Base-by-base conservation (phyloP, 2,113 vertebrate species). In the Neopipo cinnamomea region DNA sequence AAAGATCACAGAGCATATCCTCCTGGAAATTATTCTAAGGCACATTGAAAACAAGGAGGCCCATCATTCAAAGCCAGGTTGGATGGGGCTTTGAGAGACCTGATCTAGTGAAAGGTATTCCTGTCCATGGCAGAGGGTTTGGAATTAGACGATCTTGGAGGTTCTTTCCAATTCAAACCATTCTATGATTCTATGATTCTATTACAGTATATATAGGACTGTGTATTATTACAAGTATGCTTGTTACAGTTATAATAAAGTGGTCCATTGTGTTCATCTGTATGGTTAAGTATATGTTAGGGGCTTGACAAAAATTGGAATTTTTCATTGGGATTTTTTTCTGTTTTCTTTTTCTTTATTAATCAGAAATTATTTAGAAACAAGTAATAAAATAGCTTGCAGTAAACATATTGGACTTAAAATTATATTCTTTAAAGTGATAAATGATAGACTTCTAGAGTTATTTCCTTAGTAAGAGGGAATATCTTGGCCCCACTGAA, bases 271-370 rank as follows among this genome's bases (percentile, higher is more conserved):
- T 53, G 5, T 70, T 7, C 9, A 24, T 39, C 9, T 47, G 14
- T 49, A 50, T 8, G 23, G 16, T 74, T 16, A 52, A 47, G 22
- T 4, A 73, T 23, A 58, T 35, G 2, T 23, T 28, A 76, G 2
- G 7, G 15, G 2, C 11, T 67, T 46, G 17, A 41, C 84, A 72
- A 62, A 31, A 42, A 3, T 3, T 1, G 0, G 2, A 6, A n/a
- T 9, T 58, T 47, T 72, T 65, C 7, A 30, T 39, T 33, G 1
- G 27, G 22, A n/a, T 41, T 44, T 42, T 61, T 44, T 31, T 20
- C 6, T 23, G 3, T 19, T 77, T 78, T 37, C 1, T 3, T 87
- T 84, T 62, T 55, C 8, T 41, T 76, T 18, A 56, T 52, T 46
- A 33, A 46, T 31, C 5, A 53, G 16, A 39, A 74, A 52, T 31